Base-by-base conservation (phyloP, 2,888 invertebrate genomes). In the Therioaphis trifolii region DNA sequence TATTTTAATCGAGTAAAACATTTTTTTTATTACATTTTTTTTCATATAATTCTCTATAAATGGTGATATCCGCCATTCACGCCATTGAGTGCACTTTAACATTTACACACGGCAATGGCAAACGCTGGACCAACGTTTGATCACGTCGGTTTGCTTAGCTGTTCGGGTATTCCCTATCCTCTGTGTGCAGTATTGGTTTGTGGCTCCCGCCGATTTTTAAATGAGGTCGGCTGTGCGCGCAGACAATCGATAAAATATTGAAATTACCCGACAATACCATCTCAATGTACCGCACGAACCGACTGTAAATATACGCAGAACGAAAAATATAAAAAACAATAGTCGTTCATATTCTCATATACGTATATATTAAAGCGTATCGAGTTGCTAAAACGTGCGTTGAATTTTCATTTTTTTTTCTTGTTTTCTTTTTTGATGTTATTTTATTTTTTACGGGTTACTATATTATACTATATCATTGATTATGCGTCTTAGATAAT, bases 241-340 rank as follows among this genome's bases (percentile, higher is more conserved):
- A 2, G 15, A 52, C 14, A 63, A 77, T 66, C 77, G 66, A 77
- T 77, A 66, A 49, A 63, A 24, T 63, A 63, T 63, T 63, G 63
- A 63, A 63, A 63, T 63, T 29, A 7, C 63, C 27, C 61, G 27
- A 24, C 61, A 15, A 52, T 21, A 4, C 52, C 35, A 4, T 35
- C 14, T 72, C 29, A 52, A 72, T 35, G 21, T 35, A 40, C 58
- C 71, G 71, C 29, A n/a, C 72, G 14, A 29, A 18, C 29, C 72
- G 72, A 72, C 27, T 63, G 63, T 63, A 63, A 63, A 63, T 63
- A 61, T 14, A 3, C 63, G 35, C 35, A 7, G 24, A 71, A 71
- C 46, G 27, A 11, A 29, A 63, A 29, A 4, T 18, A 63, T 29
- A 63, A 63, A 63, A 18, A 63, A 63, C 27, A 29, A 63, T 7